phyloP scores from a whole-genome alignment of 2,888 invertebrate species.

The Campoletis raptor region DNA sequence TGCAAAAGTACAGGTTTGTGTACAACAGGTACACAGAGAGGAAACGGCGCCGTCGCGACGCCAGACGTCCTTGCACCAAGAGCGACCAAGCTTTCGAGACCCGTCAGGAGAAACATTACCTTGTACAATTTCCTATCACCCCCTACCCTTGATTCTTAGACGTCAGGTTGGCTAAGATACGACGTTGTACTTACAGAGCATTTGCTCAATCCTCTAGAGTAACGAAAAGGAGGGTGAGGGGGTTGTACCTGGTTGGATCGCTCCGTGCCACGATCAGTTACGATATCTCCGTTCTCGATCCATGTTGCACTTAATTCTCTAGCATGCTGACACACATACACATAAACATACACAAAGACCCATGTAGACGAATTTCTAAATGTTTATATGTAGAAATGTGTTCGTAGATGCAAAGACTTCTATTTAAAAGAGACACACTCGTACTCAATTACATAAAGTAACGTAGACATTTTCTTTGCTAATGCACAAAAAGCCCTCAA shows the following conservation, averaged over 20 bases:
- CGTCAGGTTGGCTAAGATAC: slow-evolving; percentile 25
- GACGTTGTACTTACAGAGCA: slow-evolving; percentile 26
- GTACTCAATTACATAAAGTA: neutral
- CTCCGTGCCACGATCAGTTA: slow-evolving; percentile 68
- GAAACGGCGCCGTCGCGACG: slow-evolving; percentile 65
- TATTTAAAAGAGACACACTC: slow-evolving; percentile 3
- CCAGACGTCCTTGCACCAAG: slow-evolving; percentile 66
- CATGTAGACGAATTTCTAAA: neutral
- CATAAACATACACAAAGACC: neutral
- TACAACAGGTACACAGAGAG: slow-evolving; percentile 52
- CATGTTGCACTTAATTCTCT: slow-evolving; percentile 68
- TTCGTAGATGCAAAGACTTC: neutral
- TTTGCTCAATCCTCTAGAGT: slow-evolving; percentile 39
- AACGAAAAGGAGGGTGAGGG: neutral
- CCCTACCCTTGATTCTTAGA: neutral
- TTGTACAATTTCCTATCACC: slow-evolving; percentile 60
- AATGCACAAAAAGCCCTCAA: slow-evolving; percentile 22
- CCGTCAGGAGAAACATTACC: slow-evolving; percentile 65
- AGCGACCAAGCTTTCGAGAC: slow-evolving; percentile 57
- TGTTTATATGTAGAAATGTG: neutral
- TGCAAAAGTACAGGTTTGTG: neutral
- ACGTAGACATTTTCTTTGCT: neutral
- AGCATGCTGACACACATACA: slow-evolving; percentile 55
- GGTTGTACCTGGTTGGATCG: slow-evolving; percentile 53
- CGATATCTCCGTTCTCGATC: slow-evolving; percentile 69